Conservation (phyloP, 2,888 invertebrate species). For the Coelopa pilipes region DNA sequence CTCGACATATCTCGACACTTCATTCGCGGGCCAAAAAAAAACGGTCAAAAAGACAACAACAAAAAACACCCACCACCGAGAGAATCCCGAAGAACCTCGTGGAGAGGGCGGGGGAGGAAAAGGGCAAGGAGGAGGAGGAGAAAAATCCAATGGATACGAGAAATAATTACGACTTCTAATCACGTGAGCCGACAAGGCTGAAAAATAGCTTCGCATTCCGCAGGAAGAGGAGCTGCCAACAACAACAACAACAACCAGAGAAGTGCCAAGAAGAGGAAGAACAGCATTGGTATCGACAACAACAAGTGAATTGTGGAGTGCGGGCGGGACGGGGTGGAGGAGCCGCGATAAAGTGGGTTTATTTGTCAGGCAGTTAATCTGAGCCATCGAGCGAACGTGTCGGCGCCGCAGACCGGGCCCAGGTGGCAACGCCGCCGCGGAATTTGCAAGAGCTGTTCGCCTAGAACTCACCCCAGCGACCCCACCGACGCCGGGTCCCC, state of each 20-base stretch:
- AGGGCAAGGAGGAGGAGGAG: neutral
- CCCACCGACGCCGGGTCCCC: neutral
- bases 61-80: no score
- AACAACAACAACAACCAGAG: constrained; percentile 30
- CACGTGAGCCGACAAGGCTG: constrained; percentile 51
- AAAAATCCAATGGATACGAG: constrained; percentile 53
- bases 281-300: constrained; percentile 35
- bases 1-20: neutral
- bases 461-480: neutral
- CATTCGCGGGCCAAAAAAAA: no score
- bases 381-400: constrained; percentile 49
- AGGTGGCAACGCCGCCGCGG: constrained; percentile 18
- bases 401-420: neutral
- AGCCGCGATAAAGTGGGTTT: constrained; percentile 47
- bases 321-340: neutral
- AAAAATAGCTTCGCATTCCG: constrained; percentile 38
- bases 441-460: constrained; percentile 19
- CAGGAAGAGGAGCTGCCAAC: constrained; percentile 16
- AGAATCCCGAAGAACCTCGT: no score
- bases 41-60: no score
- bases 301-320: constrained; percentile 33
- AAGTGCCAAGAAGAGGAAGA: constrained; percentile 17
- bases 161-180: constrained; percentile 60
- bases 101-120: neutral
- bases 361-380: constrained; percentile 63